These are phyloP conservation scores for Chelmon rostratus DNA, from an alignment of 2,797 vertebrate species.

Conservation along the genomic window DNA sequence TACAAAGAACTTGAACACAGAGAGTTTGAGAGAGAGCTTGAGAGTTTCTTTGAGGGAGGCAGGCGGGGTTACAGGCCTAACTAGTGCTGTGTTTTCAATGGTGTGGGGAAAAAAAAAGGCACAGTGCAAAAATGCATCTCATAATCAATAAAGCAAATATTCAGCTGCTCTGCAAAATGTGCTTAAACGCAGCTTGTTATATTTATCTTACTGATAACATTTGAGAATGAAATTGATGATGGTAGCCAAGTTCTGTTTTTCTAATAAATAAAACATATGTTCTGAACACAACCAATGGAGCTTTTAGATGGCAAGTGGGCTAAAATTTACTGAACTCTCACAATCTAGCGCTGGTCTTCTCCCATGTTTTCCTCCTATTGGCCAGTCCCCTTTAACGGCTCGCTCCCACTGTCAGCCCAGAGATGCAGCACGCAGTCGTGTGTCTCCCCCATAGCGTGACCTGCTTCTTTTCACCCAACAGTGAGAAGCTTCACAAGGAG, in stretches of 20 bases:
- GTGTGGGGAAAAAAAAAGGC: background rate
- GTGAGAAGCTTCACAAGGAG: constrained; percentile 24
- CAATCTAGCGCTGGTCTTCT: too few relatives aligned
- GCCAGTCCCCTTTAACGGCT: constrained; percentile 9
- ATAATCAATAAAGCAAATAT: background rate
- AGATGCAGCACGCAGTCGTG: constrained; percentile 31
- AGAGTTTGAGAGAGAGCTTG: too few relatives aligned
- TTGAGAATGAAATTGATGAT: background rate
- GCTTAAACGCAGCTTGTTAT: background rate
- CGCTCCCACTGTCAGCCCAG: constrained; percentile 25
- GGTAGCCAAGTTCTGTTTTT: background rate
- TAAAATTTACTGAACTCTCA: background rate
- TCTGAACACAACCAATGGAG: background rate
- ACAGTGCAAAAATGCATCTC: background rate
- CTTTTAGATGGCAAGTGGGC: background rate
- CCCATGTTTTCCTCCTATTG: constrained; percentile 2
- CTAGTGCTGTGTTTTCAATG: background rate
- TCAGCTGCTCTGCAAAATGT: background rate
- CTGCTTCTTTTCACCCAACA: constrained; percentile 52
- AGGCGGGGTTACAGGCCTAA: background rate
- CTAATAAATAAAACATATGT: background rate
- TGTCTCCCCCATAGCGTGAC: constrained; percentile 60
- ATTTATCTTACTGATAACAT: background rate
- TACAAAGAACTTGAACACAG: background rate
- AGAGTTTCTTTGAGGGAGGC: background rate